Conservation (phyloP, 1,140 invertebrate genomes). For the Drosophila insularis region DNA sequence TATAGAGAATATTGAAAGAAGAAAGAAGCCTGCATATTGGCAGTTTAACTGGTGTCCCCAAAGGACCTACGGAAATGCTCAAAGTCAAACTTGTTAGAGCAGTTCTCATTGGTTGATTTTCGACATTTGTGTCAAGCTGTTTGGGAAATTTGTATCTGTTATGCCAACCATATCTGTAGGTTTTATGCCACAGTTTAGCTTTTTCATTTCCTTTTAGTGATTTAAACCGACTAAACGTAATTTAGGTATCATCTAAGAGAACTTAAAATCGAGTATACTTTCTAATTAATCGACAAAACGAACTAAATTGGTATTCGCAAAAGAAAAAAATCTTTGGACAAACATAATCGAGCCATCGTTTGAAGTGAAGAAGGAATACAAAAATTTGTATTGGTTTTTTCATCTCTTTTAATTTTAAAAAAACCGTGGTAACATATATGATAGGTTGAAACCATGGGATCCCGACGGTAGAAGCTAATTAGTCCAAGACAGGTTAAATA, state of each 20-base stretch:
- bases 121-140: constrained; percentile 3
- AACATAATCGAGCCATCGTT: too few species aligned
- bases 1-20: too few species aligned
- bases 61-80: constrained; percentile 3
- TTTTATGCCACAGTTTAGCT: neutral
- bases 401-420: too few species aligned
- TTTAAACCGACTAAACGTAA: neutral
- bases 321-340: neutral
- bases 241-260: neutral
- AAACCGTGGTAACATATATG: too few species aligned
- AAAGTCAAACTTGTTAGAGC: neutral
- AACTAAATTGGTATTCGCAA: neutral
- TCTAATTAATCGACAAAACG: neutral
- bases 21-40: constrained; percentile 15
- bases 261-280: neutral
- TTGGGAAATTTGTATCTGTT: constrained; percentile 9
- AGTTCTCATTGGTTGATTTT: constrained; percentile 1
- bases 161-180: neutral
- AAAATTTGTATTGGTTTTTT: too few species aligned
- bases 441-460: too few species aligned
- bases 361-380: too few species aligned
- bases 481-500: too few species aligned
- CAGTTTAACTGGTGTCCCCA: constrained; percentile 11
- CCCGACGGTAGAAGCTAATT: too few species aligned
- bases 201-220: constrained; percentile 6